A percentile compares a stretch with the other conserved stretches of the same genome.
These are phyloP conservation scores for Bradypodion pumilum DNA, from an alignment of 2,797 vertebrate species.

Conservation along the genomic window DNA sequence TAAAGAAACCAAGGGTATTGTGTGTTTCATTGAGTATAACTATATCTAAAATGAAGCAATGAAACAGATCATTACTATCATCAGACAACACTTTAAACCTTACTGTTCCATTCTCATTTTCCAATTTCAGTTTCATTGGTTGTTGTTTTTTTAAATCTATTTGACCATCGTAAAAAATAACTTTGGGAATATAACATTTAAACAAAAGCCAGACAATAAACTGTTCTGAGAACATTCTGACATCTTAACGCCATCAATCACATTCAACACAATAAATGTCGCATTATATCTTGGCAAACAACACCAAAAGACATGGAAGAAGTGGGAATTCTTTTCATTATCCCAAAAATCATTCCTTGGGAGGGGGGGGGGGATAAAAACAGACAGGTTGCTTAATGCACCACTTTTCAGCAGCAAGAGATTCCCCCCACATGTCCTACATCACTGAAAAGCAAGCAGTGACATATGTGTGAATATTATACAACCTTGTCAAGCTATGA, in stretches of 20 bases:
- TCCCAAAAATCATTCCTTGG: background rate
- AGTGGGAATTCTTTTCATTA: background rate
- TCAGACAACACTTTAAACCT: background rate
- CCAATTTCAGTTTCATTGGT: background rate
- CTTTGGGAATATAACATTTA: background rate
- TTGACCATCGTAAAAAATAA: background rate
- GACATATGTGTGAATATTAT: no score
- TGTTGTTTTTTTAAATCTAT: background rate
- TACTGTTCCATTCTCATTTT: slow-evolving; percentile 3
- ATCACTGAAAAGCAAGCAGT: no score
- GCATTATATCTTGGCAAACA: background rate
- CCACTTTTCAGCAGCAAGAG: no score
- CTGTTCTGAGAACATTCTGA: background rate
- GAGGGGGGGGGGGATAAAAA: no score
- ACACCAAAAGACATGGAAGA: background rate
- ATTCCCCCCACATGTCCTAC: no score
- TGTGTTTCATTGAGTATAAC: background rate
- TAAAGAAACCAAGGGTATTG: background rate
- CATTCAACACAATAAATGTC: background rate
- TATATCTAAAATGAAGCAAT: background rate
- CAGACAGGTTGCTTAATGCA: background rate
- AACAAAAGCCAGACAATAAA: background rate
- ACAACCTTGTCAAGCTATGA: no score
- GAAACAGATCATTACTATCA: no score
- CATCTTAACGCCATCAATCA: background rate